Evolutionary conservation across 1,140 invertebrate genomes (phyloP).

Genomic region (Platyscapa corneri): DNA sequence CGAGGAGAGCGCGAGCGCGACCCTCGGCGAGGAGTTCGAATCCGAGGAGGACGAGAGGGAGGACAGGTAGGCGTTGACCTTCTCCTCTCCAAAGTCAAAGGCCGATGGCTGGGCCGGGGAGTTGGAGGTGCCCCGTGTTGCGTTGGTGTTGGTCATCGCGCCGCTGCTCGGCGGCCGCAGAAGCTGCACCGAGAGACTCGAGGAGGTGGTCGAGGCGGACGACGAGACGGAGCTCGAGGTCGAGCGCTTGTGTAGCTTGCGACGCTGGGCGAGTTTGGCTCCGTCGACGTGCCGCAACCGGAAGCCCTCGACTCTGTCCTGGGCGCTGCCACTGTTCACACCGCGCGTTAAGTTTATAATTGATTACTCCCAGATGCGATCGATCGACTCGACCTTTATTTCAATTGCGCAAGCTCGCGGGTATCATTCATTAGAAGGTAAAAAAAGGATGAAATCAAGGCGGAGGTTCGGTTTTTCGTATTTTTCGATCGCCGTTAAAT

Average conservation of each 20-base stretch:
- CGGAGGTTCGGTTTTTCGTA: no score
- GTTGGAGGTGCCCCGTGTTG: slow-evolving; percentile 57
- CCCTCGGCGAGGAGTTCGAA: slow-evolving; percentile 59
- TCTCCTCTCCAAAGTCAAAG: slow-evolving; percentile 76
- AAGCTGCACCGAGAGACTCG: slow-evolving; percentile 57
- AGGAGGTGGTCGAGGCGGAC: slow-evolving; percentile 67
- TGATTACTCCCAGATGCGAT: no score
- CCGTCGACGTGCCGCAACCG: slow-evolving; percentile 78
- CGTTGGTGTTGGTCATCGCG: slow-evolving; percentile 47
- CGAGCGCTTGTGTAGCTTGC: slow-evolving; percentile 80
- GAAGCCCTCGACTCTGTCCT: slow-evolving; percentile 83
- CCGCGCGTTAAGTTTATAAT: no score
- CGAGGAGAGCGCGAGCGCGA: neutral
- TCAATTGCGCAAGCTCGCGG: no score
- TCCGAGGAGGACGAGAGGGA: slow-evolving; percentile 72
- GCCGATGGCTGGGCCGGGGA: slow-evolving; percentile 65
- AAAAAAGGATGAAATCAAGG: no score
- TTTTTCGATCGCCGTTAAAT: no score
- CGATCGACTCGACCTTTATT: no score
- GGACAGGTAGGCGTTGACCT: slow-evolving; percentile 75
- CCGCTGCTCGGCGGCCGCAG: slow-evolving; percentile 57
- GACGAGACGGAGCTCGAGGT: slow-evolving; percentile 74
- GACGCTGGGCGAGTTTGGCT: slow-evolving; percentile 82
- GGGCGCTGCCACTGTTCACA: slow-evolving; percentile 73
- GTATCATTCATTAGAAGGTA: no score